These are phyloP conservation scores for Archaeoteleia sp. DNA, from an alignment of 2,888 invertebrate species.

Conservation along the genomic window DNA sequence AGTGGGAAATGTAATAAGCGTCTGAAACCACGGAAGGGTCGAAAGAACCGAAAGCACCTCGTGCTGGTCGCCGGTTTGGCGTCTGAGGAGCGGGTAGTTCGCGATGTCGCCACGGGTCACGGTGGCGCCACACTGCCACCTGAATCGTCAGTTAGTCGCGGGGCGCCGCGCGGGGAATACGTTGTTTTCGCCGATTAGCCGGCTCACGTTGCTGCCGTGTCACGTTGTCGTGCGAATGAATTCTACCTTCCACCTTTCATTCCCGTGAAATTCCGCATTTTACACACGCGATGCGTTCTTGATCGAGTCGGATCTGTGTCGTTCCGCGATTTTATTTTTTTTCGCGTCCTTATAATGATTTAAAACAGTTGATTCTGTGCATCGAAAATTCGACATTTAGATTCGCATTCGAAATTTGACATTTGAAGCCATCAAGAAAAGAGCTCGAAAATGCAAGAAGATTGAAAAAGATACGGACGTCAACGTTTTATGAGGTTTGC, in stretches of 20 bases:
- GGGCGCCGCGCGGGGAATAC: conserved; percentile 69
- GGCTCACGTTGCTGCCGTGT: conserved; percentile 30
- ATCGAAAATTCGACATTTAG: too few relatives aligned
- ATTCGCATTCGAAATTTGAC: too few relatives aligned
- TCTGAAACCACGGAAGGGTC: conserved; percentile 52
- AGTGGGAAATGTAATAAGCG: conserved; percentile 50
- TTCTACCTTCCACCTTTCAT: conserved; percentile 12
- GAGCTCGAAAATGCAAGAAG: too few relatives aligned
- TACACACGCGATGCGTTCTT: conserved; percentile 1
- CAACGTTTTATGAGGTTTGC: too few relatives aligned
- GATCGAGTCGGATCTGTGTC: conserved; percentile 23
- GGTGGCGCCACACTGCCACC: conserved; percentile 70
- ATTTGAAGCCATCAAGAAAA: too few relatives aligned
- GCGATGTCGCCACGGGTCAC: conserved; percentile 72
- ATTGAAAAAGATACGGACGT: too few relatives aligned
- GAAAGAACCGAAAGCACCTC: conserved; percentile 54
- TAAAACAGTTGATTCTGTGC: too few relatives aligned
- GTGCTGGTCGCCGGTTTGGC: conserved; percentile 53
- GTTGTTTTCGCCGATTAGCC: conserved; percentile 51
- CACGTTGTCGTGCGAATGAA: conserved; percentile 39
- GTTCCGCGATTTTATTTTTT: too few relatives aligned
- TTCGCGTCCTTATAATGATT: too few relatives aligned
- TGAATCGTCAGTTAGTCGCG: conserved; percentile 72
- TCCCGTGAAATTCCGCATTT: conserved; percentile 7
- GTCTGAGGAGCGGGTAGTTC: conserved; percentile 57